phyloP scores from a whole-genome alignment of 2,113 vertebrate genomes.

The Atrichornis clamosus region DNA sequence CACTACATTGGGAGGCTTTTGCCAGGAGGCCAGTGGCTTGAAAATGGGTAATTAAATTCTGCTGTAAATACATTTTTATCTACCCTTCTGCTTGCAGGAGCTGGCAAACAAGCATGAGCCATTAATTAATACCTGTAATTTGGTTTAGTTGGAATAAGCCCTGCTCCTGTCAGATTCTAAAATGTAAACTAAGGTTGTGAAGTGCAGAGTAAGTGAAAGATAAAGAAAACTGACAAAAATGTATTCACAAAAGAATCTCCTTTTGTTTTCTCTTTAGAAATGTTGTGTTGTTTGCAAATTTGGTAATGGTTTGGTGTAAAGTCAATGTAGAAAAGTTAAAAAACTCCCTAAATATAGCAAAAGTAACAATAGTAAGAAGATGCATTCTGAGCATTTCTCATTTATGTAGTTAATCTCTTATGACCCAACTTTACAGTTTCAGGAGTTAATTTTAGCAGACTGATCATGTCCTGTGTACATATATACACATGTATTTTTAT shows the following conservation, averaged over 20 bases:
- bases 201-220: not conserved
- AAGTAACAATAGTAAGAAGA: not conserved
- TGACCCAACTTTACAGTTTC: not conserved
- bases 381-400: not conserved
- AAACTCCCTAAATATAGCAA: not conserved
- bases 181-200: not conserved
- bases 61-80: constrained; percentile 15
- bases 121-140: constrained; percentile 60
- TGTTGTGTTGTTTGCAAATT: not conserved
- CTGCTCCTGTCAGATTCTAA: constrained; percentile 3
- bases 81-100: constrained; percentile 3
- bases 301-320: not conserved
- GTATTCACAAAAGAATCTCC: not conserved
- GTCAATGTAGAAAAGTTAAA: not conserved
- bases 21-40: constrained; percentile 31
- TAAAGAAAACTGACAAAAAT: not conserved
- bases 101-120: constrained; percentile 36
- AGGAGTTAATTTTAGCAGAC: not conserved
- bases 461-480: not conserved
- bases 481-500: not conserved
- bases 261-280: not conserved
- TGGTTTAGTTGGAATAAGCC: not conserved
- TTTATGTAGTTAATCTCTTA: not conserved
- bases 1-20: not conserved
- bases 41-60: constrained; percentile 49